Conservation (phyloP, 2,888 invertebrate genomes). For the Netelia melanura region DNA sequence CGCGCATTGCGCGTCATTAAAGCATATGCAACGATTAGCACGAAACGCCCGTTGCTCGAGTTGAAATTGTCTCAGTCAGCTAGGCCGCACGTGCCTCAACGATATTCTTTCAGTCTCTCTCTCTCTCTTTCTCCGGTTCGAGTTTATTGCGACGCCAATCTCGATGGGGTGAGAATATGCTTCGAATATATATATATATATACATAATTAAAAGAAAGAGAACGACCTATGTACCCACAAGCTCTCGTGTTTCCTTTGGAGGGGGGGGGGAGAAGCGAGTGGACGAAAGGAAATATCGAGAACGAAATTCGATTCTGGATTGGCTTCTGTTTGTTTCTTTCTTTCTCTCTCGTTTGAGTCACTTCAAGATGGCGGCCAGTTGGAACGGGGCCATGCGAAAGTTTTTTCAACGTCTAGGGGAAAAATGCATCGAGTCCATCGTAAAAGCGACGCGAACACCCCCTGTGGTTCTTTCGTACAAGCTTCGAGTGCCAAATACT, state of each 20-base stretch:
- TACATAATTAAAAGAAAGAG: background rate
- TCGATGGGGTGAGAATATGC: background rate
- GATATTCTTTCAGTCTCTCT: background rate
- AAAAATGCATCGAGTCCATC: background rate
- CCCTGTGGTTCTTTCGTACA: too few relatives aligned
- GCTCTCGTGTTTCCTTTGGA: background rate
- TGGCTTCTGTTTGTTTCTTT: background rate
- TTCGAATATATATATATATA: background rate
- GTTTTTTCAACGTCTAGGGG: background rate
- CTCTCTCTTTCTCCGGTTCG: background rate
- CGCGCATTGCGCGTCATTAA: slow-evolving; percentile 26
- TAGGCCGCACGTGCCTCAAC: slow-evolving; percentile 43
- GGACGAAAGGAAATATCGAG: background rate
- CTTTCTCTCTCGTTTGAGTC: too few relatives aligned
- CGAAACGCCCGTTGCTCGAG: slow-evolving; percentile 1
- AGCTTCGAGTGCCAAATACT: background rate
- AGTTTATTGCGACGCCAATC: background rate
- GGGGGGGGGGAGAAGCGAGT: background rate
- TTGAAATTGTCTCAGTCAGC: slow-evolving; percentile 45
- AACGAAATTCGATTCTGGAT: background rate
- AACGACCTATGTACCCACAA: background rate
- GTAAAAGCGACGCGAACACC: background rate
- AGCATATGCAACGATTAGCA: slow-evolving; percentile 19
- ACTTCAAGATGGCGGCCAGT: too few relatives aligned
- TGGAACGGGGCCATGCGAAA: background rate